phyloP scores from a whole-genome alignment of 2,113 vertebrate genomes.

The Poeciliopsis prolifica region DNA sequence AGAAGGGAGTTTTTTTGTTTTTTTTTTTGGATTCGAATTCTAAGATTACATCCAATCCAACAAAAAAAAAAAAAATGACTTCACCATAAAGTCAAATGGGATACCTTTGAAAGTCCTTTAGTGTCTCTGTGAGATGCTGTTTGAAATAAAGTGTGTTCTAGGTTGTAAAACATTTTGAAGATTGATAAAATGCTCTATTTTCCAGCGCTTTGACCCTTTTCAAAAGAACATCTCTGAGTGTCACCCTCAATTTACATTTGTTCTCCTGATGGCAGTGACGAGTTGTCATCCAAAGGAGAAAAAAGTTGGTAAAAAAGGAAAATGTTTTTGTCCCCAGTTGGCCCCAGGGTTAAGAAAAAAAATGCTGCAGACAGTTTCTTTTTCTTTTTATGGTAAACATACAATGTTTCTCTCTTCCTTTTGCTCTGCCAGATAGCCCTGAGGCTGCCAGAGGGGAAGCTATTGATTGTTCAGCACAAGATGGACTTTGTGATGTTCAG shows the following conservation, averaged over 20 bases:
- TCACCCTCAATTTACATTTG: conserved; percentile 68
- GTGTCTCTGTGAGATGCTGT: not conserved
- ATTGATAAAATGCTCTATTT: conserved; percentile 59
- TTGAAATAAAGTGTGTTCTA: conserved; percentile 14
- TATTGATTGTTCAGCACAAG: conserved; percentile 68
- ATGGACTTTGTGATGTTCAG: conserved; percentile 60
- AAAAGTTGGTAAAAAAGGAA: conserved; percentile 49
- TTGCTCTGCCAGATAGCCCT: conserved; percentile 45
- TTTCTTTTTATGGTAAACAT: conserved; percentile 37
- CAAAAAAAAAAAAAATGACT: not conserved
- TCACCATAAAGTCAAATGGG: not conserved
- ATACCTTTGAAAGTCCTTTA: not conserved
- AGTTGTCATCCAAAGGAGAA: conserved; percentile 51
- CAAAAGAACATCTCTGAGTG: conserved; percentile 48
- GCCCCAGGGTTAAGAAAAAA: conserved; percentile 56
- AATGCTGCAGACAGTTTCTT: conserved; percentile 23
- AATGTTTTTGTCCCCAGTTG: conserved; percentile 37
- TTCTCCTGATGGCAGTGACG: conserved; percentile 51
- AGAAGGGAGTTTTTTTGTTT: no score
- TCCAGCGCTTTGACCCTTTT: conserved; percentile 48
- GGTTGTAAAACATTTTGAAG: conserved; percentile 53
- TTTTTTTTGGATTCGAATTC: no score
- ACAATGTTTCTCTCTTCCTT: conserved; percentile 40
- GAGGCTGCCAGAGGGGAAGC: conserved; percentile 53
- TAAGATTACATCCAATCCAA: no score